Evolutionary conservation across 1,140 invertebrate species (phyloP).

Genomic region (Gryon sp.): DNA sequence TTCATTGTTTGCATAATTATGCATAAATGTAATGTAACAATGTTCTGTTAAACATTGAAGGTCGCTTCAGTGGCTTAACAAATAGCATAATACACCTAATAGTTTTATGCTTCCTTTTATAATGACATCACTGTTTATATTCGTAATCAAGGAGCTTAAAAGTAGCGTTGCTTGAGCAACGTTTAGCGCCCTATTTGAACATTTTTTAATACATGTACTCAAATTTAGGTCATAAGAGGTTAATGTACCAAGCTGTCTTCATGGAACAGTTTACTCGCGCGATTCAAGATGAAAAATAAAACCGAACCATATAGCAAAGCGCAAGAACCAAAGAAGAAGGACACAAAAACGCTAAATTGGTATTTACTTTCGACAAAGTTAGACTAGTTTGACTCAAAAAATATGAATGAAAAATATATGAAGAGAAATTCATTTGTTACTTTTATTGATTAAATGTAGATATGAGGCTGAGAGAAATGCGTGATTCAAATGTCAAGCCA

Average conservation of each 20-base stretch:
- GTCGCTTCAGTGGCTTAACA: constrained; percentile 16
- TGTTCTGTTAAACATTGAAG: constrained; percentile 18
- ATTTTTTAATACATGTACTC: constrained; percentile 44
- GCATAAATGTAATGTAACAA: constrained; percentile 23
- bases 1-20: constrained; percentile 10
- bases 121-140: constrained; percentile 34
- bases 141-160: constrained; percentile 21
- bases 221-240: constrained; percentile 43
- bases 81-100: constrained; percentile 23
- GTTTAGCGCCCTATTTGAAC: constrained; percentile 23
- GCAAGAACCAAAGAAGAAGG: constrained; percentile 11
- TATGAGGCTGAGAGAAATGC: no score
- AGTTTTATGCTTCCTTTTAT: constrained; percentile 19
- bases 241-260: constrained; percentile 31
- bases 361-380: constrained; percentile 7
- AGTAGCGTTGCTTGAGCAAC: constrained; percentile 14
- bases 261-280: constrained; percentile 11
- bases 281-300: constrained; percentile 38
- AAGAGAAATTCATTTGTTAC: no score
- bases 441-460: no score
- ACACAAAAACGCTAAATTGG: constrained; percentile 1
- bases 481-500: no score
- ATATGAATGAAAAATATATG: no score
- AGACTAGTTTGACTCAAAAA: no score
- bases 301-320: constrained; percentile 3